Base-by-base conservation (phyloP, 2,888 invertebrate species). In the Philopedon plagiatum region DNA sequence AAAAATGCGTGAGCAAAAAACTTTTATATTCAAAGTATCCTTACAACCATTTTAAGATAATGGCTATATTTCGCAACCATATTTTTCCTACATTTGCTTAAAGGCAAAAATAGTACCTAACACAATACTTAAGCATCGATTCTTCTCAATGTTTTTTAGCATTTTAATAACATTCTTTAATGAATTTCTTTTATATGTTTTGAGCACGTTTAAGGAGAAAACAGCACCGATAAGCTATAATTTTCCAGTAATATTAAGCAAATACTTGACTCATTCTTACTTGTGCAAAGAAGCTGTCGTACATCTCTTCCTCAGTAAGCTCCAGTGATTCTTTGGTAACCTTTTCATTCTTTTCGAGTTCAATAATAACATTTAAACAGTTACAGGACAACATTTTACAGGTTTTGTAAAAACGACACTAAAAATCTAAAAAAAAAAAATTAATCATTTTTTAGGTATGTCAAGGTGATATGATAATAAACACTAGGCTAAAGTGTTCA, bases 341-440 rank as follows among this genome's bases (percentile, higher is more conserved):
- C 83, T 87, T 87, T 80, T 87, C 87, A 80, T 87, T 85, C 77
- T 86, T 82, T 83, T 88, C 88, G 81, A 90, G 87, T 85, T 90
- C 90, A 78, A 92, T 87, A 78, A 88, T 87, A 80, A 93, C 88
- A 87, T 94, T 94, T 81, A 93, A 86, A 86, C 94, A 94, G 87
- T 92, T 91, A 87, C 94, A 94, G 82, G 91, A 89, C 83, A 90
- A 87, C 89, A 90, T 89, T 80, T 80, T 87, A 23, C n/a, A 32
- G 51, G 41, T 51, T 57, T 57, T 7, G 2, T 5, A 34, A 44
- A 7, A 18, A 29, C 5, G 13, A 32, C 32, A 51, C 37, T 54
- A 19, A 64, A 26, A 64, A 54, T 7, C 44, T 61, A 18, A 44
- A 62, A 44, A 62, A 60, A n/a, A 37, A 29, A 13, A 26, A 21